Percentiles rank a stretch among this genome's conserved stretches.
These are phyloP conservation scores for Corydoras maculifer DNA, from an alignment of 2,113 vertebrate genomes.

Conservation along the genomic window DNA sequence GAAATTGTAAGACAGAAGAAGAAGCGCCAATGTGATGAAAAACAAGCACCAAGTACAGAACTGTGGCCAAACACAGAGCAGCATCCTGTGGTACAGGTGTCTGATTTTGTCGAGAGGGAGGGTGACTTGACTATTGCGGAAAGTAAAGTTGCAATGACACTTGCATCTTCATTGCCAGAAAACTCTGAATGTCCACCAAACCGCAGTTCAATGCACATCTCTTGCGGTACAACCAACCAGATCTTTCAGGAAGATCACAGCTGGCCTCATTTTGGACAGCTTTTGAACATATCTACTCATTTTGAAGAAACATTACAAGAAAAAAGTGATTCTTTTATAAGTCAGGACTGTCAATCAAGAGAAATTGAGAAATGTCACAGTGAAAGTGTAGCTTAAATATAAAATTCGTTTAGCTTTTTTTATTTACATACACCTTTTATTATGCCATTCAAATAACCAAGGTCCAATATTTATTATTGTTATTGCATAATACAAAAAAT, in stretches of 20 bases:
- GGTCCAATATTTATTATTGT: too few relatives aligned
- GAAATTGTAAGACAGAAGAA: conserved; percentile 60
- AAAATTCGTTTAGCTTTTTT: too few relatives aligned
- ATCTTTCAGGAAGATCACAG: background rate
- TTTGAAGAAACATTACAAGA: too few relatives aligned
- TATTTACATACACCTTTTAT: too few relatives aligned
- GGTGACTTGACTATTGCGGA: conserved; percentile 55
- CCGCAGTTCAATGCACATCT: conserved; percentile 28
- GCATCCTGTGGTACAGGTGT: conserved; percentile 55
- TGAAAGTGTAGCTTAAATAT: too few relatives aligned
- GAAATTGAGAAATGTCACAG: too few relatives aligned
- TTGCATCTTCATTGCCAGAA: conserved; percentile 42
- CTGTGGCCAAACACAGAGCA: conserved; percentile 34
- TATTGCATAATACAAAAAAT: too few relatives aligned
- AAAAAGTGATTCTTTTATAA: too few relatives aligned
- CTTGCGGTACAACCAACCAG: conserved; percentile 4
- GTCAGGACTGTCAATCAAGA: too few relatives aligned
- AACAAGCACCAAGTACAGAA: conserved; percentile 5
- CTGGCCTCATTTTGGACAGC: too few relatives aligned
- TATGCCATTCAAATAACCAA: background rate
- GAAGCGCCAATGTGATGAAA: conserved; percentile 47
- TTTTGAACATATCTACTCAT: too few relatives aligned
- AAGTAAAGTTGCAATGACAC: conserved; percentile 53
- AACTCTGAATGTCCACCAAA: conserved; percentile 41
- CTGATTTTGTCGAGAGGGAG: conserved; percentile 48